Conservation (phyloP, 2,113 vertebrate species). For the Pterocles gutturalis region DNA sequence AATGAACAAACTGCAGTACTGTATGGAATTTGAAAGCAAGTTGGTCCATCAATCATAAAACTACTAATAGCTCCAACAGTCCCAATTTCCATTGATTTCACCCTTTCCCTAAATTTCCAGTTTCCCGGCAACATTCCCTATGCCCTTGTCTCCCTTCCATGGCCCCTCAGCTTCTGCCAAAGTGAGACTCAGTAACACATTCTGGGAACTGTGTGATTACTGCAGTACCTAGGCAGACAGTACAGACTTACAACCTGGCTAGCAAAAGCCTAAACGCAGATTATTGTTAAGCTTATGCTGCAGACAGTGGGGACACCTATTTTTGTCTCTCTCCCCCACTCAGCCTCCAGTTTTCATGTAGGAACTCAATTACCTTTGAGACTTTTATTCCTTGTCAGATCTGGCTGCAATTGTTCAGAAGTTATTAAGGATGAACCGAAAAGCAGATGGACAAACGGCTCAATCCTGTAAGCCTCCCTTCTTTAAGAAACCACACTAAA, state of each 20-base stretch:
- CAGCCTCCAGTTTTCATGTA: background rate
- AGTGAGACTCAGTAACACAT: rapidly evolving
- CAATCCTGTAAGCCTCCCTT: background rate
- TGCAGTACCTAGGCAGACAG: background rate
- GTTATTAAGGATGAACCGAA: slow-evolving; percentile 34
- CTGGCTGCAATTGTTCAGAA: background rate
- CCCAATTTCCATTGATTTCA: background rate
- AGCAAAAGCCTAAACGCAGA: slow-evolving; percentile 37
- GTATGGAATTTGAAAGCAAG: background rate
- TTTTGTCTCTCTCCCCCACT: slow-evolving; percentile 18
- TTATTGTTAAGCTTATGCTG: slow-evolving; percentile 29
- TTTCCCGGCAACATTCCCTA: background rate
- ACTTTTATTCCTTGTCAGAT: background rate
- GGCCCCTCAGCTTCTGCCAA: background rate
- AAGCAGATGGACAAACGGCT: slow-evolving; percentile 30
- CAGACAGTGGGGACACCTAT: slow-evolving; percentile 50
- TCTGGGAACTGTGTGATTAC: background rate
- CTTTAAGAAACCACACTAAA: background rate
- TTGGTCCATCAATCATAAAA: background rate
- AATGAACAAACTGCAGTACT: background rate
- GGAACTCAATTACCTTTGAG: slow-evolving; percentile 15
- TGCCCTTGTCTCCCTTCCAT: background rate
- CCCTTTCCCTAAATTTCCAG: background rate
- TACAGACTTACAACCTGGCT: background rate
- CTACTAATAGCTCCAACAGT: background rate